A percentile compares a stretch with the other conserved stretches of the same genome.
Conservation (phyloP, 2,797 vertebrate species). For the Cyprinodon diabolis region DNA sequence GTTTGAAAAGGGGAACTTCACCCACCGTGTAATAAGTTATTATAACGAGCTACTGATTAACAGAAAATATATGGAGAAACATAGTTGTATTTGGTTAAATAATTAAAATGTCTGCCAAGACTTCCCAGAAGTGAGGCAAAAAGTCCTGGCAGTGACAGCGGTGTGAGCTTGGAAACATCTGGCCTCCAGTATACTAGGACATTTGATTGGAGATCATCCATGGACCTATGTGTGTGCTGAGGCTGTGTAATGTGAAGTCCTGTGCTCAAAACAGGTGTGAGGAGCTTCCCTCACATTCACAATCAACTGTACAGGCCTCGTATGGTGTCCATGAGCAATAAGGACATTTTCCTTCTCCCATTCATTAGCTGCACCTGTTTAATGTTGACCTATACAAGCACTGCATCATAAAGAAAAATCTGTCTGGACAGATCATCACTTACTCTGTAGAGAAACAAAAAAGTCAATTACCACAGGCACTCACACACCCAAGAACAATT, state of each 20-base stretch:
- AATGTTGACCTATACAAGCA: not conserved
- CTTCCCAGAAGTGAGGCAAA: constrained; percentile 25
- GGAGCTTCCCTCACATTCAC: constrained; percentile 1
- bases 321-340: not conserved
- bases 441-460: not conserved
- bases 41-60: constrained; percentile 38
- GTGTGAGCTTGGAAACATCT: constrained; percentile 46
- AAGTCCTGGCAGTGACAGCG: constrained; percentile 38
- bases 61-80: constrained; percentile 20
- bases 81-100: constrained; percentile 9
- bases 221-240: constrained; percentile 20
- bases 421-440: not conserved
- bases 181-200: constrained; percentile 52
- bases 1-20: constrained; percentile 8
- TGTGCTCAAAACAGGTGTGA: constrained; percentile 10
- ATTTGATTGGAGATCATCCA: constrained; percentile 41
- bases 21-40: constrained; percentile 28
- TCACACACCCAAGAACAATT: not conserved
- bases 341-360: not conserved
- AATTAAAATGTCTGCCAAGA: constrained; percentile 34
- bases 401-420: not conserved
- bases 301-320: not conserved
- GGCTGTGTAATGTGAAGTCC: constrained; percentile 12
- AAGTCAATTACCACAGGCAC: not conserved
- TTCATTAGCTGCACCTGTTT: not conserved